These are phyloP conservation scores for Leptobrachium ailaonicum DNA, from an alignment of 2,113 vertebrate genomes.

Conservation along the genomic window DNA sequence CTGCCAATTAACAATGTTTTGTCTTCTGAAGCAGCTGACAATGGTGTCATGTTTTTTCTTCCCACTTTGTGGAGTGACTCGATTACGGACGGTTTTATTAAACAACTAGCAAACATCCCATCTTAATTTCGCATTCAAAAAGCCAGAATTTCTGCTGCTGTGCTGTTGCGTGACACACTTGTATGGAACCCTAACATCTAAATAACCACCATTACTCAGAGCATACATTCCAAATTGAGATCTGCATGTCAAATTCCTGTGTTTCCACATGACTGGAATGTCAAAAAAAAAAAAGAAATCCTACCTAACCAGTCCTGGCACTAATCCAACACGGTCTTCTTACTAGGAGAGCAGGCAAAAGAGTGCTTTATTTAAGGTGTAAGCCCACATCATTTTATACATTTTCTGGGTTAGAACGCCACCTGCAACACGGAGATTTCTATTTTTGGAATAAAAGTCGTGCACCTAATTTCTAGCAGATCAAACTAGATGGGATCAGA, in stretches of 20 bases:
- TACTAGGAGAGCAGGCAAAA: constrained; percentile 7
- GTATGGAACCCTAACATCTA: constrained; percentile 36
- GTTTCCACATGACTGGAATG: constrained; percentile 50
- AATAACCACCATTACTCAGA: constrained; percentile 39
- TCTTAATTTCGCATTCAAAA: background rate
- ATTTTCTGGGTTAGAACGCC: background rate
- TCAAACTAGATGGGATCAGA: too few species aligned
- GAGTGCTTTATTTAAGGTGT: background rate
- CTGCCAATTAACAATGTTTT: constrained; percentile 7
- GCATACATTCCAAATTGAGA: constrained; percentile 46
- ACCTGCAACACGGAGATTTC: too few species aligned
- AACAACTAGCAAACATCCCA: background rate
- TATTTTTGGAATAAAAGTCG: too few species aligned
- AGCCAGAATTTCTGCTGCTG: background rate
- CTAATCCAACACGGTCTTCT: constrained; percentile 25
- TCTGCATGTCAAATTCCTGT: constrained; percentile 49
- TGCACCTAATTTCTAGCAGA: too few species aligned
- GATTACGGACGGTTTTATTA: background rate
- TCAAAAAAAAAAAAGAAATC: constrained; percentile 34
- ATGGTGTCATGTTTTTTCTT: background rate
- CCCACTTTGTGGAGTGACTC: background rate
- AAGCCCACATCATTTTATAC: constrained; percentile 2
- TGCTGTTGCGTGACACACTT: constrained; percentile 31
- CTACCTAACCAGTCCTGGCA: constrained; percentile 38
- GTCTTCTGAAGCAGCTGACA: background rate